Base-by-base conservation (phyloP, 1,140 invertebrate species). In the Drosophila lacertosa region DNA sequence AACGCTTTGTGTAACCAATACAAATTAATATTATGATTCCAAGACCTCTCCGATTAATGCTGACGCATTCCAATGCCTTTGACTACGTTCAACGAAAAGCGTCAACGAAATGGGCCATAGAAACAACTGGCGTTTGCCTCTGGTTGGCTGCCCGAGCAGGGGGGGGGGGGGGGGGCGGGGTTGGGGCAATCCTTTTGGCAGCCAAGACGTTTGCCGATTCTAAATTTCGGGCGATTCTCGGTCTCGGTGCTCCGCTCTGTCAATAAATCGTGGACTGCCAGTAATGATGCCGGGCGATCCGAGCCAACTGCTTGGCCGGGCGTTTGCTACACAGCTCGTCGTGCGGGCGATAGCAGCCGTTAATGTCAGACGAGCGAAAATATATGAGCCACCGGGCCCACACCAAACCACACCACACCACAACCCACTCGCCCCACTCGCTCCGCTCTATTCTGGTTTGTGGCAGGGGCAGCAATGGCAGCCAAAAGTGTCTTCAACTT, bases 321-420 rank as follows among this genome's bases (percentile, higher is more conserved):
- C 60, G 35, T 65, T 66, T 73, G 78, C 78, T 64, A 66, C 57
- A 35, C 62, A 54, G 71, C 55, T 72, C 60, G 68, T 60, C 72
- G 71, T 64, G 66, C 74, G 67, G 82, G 68, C 89, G 89, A 90
- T 90, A 90, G 89, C 84, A 90, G 81, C 81, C 81, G 89, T 90
- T 90, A 90, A 83, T 90, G 89, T 90, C 89, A 90, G 89, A 88
- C 81, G 82, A 82, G 76, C 66, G 81, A 83, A 90, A 90, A 90
- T 90, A 90, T 90, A 90, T 90, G 77, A 70, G 50, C 50, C 66
- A 69, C 58, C 63, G 48, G 37, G 10, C 40, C 11, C 47, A 29
- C 64, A 35, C 13, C 42, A 45, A 22, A 39, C 26, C 26, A 1
- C 26, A 26, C 24, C 7, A 22, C 32, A 39, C n/a, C n/a, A n/a